phyloP scores from a whole-genome alignment of 2,113 vertebrate species.

The Sylvilagus bachmani region DNA sequence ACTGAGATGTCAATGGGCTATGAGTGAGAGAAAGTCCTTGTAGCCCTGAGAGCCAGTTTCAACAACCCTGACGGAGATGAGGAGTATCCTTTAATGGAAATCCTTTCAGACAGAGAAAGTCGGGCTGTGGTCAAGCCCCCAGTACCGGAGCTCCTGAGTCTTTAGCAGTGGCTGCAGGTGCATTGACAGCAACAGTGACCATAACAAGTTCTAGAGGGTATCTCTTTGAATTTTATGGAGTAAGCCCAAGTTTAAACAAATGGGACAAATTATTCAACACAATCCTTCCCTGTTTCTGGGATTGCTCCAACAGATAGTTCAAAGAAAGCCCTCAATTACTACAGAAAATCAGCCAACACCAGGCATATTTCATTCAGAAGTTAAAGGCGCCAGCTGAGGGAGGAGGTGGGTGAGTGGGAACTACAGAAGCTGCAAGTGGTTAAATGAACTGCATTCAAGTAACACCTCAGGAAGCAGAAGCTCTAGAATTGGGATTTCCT shows the following conservation, averaged over 20 bases:
- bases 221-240: constrained; percentile 96
- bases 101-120: too few relatives aligned
- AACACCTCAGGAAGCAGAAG: constrained; percentile 98
- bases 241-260: constrained; percentile 95
- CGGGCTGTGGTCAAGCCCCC: too few relatives aligned
- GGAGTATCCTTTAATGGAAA: too few relatives aligned
- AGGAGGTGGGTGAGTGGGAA: constrained; percentile 74
- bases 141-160: too few relatives aligned
- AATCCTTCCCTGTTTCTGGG: constrained; percentile 97
- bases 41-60: too few relatives aligned
- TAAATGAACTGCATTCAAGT: constrained; percentile 98
- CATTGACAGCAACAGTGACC: too few relatives aligned
- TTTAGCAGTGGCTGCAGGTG: too few relatives aligned
- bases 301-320: constrained; percentile 96
- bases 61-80: too few relatives aligned
- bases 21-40: too few relatives aligned
- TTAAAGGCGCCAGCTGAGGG: constrained; percentile 94
- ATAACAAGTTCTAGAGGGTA: constrained; percentile 87
- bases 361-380: constrained; percentile 99
- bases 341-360: constrained; percentile 98
- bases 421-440: constrained; percentile 90
- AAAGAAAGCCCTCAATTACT: constrained; percentile 96
- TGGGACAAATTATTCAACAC: constrained; percentile 99
- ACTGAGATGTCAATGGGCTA: too few relatives aligned
- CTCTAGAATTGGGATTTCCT: constrained; percentile 90